phyloP scores from a whole-genome alignment of 2,888 invertebrate genomes.

The Tillus elongatus region DNA sequence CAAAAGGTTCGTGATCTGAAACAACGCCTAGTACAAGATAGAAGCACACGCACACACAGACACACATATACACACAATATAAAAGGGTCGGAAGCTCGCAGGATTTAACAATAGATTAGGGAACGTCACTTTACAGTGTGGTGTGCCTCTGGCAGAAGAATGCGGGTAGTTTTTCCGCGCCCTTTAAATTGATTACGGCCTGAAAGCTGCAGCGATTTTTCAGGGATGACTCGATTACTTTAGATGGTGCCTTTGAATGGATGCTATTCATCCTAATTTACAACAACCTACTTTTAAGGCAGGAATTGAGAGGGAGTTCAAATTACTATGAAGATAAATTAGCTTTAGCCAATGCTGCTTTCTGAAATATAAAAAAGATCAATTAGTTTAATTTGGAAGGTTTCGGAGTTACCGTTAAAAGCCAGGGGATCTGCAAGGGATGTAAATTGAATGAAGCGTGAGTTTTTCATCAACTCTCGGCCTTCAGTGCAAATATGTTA shows the following conservation, averaged over 20 bases:
- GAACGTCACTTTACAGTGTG: slow-evolving; percentile 23
- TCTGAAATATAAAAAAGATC: slow-evolving; percentile 12
- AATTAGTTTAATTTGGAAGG: slow-evolving; percentile 23
- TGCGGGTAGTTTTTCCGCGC: slow-evolving; percentile 23
- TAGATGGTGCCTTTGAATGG: slow-evolving; percentile 25
- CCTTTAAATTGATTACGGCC: slow-evolving; percentile 30
- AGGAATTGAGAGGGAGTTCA: slow-evolving; percentile 23
- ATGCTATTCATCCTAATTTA: slow-evolving; percentile 30
- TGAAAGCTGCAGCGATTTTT: slow-evolving; percentile 28
- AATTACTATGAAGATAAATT: slow-evolving; percentile 28
- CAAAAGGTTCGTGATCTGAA: no score
- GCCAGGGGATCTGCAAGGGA: no score
- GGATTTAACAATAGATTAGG: slow-evolving; percentile 29
- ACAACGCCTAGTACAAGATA: no score
- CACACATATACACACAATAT: no score
- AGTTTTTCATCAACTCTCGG: no score
- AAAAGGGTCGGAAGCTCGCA: no score
- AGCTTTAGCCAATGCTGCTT: slow-evolving; percentile 15
- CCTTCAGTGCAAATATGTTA: no score
- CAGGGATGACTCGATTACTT: slow-evolving; percentile 32
- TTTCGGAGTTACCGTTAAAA: no score
- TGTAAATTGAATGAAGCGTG: no score
- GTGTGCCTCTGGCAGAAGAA: slow-evolving; percentile 23
- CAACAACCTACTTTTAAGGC: slow-evolving; percentile 21
- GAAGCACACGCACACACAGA: no score